Percentiles rank a stretch among this genome's conserved stretches.
phyloP scores from a whole-genome alignment of 1,140 invertebrate species.

The Pogonomyrmex barbatus region DNA sequence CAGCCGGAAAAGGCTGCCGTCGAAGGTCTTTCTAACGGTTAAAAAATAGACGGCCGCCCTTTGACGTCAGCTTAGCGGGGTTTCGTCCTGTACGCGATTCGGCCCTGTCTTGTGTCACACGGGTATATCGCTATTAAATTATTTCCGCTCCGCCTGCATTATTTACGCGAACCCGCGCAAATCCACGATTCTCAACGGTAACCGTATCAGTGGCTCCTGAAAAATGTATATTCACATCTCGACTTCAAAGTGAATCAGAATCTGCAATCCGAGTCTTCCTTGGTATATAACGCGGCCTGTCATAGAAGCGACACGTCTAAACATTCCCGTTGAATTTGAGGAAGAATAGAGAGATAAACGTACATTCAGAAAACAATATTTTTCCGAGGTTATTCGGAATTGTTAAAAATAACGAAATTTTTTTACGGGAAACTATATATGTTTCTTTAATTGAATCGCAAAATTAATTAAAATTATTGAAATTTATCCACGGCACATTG shows the following conservation, averaged over 20 bases:
- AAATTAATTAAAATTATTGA: background rate
- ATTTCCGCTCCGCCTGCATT: slow-evolving; percentile 40
- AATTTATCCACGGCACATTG: background rate
- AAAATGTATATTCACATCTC: slow-evolving; percentile 47
- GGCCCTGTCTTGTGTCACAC: slow-evolving; percentile 6
- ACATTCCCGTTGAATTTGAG: background rate
- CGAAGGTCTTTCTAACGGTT: slow-evolving; percentile 4
- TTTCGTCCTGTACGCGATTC: slow-evolving; percentile 38
- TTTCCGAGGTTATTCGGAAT: background rate
- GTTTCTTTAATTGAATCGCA: background rate
- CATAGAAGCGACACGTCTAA: background rate
- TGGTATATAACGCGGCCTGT: background rate
- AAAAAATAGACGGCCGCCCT: slow-evolving; percentile 41
- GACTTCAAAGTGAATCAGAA: slow-evolving; percentile 28
- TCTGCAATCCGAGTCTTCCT: slow-evolving; percentile 8
- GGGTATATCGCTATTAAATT: slow-evolving; percentile 50
- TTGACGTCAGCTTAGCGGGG: slow-evolving; percentile 48
- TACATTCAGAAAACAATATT: background rate
- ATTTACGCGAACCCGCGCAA: slow-evolving; percentile 27
- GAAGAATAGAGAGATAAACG: background rate
- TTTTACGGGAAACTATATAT: background rate
- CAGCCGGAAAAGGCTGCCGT: background rate
- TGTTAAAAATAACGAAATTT: background rate
- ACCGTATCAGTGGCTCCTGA: slow-evolving; percentile 43
- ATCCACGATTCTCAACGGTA: slow-evolving; percentile 29